phyloP scores from a whole-genome alignment of 2,888 invertebrate species.

The Polymixis flavicincta region DNA sequence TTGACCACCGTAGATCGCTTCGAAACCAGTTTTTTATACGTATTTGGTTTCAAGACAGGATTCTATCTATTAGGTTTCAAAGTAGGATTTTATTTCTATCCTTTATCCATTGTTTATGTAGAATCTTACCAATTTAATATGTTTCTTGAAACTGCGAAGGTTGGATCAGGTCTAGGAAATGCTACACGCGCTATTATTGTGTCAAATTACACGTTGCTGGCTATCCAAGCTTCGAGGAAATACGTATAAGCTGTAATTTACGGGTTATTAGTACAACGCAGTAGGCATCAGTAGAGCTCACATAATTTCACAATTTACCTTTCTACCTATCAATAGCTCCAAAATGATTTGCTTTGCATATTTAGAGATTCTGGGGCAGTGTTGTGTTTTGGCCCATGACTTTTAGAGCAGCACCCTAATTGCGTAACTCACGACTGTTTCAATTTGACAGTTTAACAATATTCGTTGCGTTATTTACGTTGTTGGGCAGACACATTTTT shows the following conservation, averaged over 20 bases:
- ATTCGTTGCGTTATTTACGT: too few species aligned
- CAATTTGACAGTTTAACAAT: too few species aligned
- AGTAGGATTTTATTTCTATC: background rate
- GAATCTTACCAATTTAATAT: background rate
- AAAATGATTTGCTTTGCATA: background rate
- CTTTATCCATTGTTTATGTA: background rate
- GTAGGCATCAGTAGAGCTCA: background rate
- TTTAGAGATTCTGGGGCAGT: background rate
- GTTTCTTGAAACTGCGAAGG: background rate
- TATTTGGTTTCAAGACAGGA: conserved; percentile 5
- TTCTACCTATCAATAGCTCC: background rate
- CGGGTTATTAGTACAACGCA: too few species aligned
- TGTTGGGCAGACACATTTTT: too few species aligned
- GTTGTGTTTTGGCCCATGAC: background rate
- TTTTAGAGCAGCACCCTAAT: too few species aligned
- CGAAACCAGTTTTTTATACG: conserved; percentile 17
- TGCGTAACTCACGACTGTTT: too few species aligned
- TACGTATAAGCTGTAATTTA: background rate
- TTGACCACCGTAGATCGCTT: background rate
- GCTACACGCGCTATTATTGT: background rate
- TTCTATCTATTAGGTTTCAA: background rate
- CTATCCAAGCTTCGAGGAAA: background rate
- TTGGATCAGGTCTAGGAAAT: background rate
- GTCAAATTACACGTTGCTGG: background rate
- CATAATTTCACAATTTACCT: background rate